Percentiles rank a stretch among this genome's conserved stretches.
Evolutionary conservation across 2,888 invertebrate species (phyloP).

Genomic region (Cheilosia impressa): DNA sequence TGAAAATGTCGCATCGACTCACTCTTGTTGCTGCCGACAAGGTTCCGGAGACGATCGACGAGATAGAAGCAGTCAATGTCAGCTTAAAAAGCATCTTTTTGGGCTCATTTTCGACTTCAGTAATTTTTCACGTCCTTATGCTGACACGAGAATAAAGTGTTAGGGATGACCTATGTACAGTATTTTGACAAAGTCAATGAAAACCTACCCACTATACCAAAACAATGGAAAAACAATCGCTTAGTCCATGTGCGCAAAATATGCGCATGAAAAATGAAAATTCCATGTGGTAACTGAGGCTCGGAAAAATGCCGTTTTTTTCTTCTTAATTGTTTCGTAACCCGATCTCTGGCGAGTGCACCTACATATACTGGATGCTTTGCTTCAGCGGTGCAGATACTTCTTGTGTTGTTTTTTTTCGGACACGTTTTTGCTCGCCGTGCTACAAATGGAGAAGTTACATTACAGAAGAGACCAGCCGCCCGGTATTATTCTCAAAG

Average conservation of each 20-base stretch:
- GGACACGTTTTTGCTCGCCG: constrained; percentile 43
- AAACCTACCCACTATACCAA: neutral
- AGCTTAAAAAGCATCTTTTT: too few species aligned
- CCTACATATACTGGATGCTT: constrained; percentile 16
- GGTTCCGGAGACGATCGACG: too few species aligned
- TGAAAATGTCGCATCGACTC: too few species aligned
- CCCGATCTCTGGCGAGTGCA: constrained; percentile 46
- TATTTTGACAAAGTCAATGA: neutral
- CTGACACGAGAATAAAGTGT: too few species aligned
- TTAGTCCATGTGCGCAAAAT: constrained; percentile 27
- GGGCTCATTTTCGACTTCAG: too few species aligned
- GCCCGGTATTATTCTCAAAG: constrained; percentile 55
- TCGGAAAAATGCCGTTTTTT: constrained; percentile 20
- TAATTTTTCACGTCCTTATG: too few species aligned
- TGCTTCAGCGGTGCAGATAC: constrained; percentile 16
- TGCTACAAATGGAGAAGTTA: constrained; percentile 62
- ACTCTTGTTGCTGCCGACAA: too few species aligned
- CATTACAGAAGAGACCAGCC: constrained; percentile 34
- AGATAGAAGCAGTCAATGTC: too few species aligned
- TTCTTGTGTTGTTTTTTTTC: constrained; percentile 11
- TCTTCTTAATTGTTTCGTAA: constrained; percentile 65
- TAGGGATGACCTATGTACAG: too few species aligned
- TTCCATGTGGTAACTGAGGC: constrained; percentile 32
- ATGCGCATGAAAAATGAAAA: constrained; percentile 25
- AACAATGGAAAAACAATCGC: constrained; percentile 13